Conservation (phyloP, 2,113 vertebrate genomes). For the Chionomys nivalis region DNA sequence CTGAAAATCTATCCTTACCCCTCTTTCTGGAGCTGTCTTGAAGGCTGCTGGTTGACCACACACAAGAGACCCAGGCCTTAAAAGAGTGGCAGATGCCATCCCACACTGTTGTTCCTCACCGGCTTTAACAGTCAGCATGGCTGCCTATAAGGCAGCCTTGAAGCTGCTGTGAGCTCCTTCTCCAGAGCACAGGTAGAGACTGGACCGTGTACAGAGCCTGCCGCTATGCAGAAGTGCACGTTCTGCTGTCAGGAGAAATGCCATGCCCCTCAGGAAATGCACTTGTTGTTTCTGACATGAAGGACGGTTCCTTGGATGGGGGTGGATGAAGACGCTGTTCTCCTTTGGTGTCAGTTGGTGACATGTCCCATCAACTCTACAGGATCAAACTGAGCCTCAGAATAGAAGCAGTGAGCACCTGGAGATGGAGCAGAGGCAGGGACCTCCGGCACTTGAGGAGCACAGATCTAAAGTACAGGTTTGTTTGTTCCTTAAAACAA, state of each 20-base stretch:
- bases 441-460: constrained; percentile 80
- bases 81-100: neutral
- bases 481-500: constrained; percentile 60
- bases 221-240: neutral
- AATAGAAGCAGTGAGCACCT: constrained; percentile 42
- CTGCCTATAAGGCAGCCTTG: neutral
- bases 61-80: neutral
- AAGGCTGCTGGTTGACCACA: neutral
- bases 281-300: neutral
- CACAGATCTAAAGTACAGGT: constrained; percentile 93
- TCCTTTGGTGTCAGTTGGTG: neutral
- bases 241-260: neutral
- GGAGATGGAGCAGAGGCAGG: constrained; percentile 78
- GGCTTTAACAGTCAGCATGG: neutral
- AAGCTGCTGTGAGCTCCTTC: neutral
- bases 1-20: neutral
- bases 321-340: neutral
- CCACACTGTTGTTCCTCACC: neutral
- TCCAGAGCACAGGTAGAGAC: neutral
- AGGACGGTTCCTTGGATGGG: neutral
- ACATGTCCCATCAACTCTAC: neutral
- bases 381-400: constrained; percentile 63
- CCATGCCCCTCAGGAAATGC: neutral
- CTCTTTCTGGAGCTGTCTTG: neutral
- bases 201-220: fast-evolving